Conservation (phyloP, 2,888 invertebrate species). For the Aspidiotus destructor region DNA sequence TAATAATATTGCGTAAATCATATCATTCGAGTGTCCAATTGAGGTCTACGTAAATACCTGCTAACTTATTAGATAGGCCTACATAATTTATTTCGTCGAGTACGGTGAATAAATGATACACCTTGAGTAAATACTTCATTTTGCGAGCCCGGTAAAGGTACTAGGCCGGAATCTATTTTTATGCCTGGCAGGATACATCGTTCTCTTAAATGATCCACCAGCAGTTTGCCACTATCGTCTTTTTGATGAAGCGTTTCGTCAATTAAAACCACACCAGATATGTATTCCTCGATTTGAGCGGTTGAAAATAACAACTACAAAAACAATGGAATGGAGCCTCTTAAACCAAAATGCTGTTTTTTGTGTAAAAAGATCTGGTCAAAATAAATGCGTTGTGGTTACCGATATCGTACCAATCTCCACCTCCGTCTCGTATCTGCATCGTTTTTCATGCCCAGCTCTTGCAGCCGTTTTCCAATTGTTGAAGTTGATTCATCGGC, state of each 20-base stretch:
- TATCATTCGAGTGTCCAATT: no score
- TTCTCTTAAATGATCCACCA: conserved; percentile 73
- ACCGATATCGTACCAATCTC: conserved; percentile 41
- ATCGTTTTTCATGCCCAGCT: conserved; percentile 83
- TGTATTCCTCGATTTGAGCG: conserved; percentile 62
- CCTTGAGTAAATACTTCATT: conserved; percentile 97
- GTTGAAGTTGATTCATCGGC: conserved; percentile 94
- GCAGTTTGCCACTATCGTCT: conserved; percentile 74
- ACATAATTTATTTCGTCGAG: background rate
- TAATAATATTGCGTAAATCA: no score
- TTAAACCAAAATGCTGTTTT: background rate
- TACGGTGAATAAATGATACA: conserved; percentile 39
- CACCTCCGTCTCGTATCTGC: conserved; percentile 80
- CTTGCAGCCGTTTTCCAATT: conserved; percentile 76
- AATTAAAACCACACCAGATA: conserved; percentile 96
- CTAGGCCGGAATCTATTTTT: conserved; percentile 95
- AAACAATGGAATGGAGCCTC: conserved; percentile 1
- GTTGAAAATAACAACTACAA: conserved; percentile 76
- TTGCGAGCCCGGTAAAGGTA: conserved; percentile 83
- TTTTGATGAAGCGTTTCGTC: conserved; percentile 98
- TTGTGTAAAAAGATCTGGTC: no score
- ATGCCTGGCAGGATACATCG: conserved; percentile 90
- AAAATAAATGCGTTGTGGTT: background rate
- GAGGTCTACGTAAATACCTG: no score
- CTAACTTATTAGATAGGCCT: background rate